phyloP scores from a whole-genome alignment of 2,888 invertebrate species.

The Platycheirus rosarum region DNA sequence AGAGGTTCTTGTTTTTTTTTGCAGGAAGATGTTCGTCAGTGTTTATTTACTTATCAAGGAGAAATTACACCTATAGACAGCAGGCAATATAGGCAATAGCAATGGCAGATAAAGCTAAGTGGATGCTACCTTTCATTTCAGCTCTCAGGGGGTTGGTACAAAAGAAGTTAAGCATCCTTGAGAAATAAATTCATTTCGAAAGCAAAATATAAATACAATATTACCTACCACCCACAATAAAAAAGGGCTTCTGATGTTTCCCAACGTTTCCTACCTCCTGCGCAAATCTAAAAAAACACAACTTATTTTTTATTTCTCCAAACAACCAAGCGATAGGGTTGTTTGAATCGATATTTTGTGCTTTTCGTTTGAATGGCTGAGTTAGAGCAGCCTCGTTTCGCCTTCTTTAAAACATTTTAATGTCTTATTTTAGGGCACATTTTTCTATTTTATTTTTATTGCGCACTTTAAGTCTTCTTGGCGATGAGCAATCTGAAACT shows the following conservation, averaged over 20 bases:
- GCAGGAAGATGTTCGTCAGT: conserved; percentile 26
- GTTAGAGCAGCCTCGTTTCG: conserved; percentile 14
- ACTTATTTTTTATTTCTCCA: conserved; percentile 12
- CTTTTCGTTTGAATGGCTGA: conserved; percentile 6
- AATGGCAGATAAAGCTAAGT: conserved; percentile 23
- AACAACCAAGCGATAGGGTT: conserved; percentile 15
- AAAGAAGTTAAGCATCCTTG: conserved; percentile 15
- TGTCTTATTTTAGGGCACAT: conserved; percentile 42
- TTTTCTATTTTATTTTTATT: conserved; percentile 30
- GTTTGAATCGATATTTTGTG: conserved; percentile 26
- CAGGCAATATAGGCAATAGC: conserved; percentile 6
- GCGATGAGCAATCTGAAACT: conserved; percentile 25
- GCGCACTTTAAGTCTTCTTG: conserved; percentile 16
- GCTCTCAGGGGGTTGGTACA: background rate
- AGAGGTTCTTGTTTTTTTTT: background rate
- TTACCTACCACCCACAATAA: background rate
- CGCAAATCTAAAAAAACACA: background rate
- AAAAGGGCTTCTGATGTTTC: background rate
- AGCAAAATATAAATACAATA: conserved; percentile 46
- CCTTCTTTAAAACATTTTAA: conserved; percentile 60
- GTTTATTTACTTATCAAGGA: conserved; percentile 65
- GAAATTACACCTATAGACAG: conserved; percentile 57
- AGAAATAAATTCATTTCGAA: conserved; percentile 47
- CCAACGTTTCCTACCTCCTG: conserved; percentile 1
- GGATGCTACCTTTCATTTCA: conserved; percentile 37